Percentiles rank a stretch among this genome's conserved stretches.
These are phyloP conservation scores for Onychomys leucogaster DNA, from an alignment of 2,797 vertebrate genomes.

Conservation along the genomic window DNA sequence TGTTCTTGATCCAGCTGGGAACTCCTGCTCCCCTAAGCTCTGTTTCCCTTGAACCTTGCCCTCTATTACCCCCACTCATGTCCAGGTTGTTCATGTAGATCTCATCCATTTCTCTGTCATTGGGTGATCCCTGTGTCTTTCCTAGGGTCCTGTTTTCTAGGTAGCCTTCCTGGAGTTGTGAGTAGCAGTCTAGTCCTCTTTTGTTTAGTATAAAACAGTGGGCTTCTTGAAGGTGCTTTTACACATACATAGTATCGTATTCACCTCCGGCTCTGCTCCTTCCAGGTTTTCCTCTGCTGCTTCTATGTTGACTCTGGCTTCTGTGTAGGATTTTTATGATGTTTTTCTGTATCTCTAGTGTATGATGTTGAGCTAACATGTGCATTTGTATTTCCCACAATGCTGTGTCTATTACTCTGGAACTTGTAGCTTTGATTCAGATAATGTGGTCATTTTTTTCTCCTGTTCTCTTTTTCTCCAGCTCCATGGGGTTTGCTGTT, in stretches of 20 bases:
- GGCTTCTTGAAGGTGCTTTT: background rate
- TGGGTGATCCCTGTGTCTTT: too few relatives aligned
- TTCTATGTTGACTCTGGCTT: background rate
- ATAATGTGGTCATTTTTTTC: background rate
- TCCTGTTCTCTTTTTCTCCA: background rate
- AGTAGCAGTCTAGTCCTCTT: too few relatives aligned
- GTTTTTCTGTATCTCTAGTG: background rate
- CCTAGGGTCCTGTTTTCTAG: too few relatives aligned
- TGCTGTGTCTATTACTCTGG: background rate
- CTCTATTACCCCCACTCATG: too few relatives aligned
- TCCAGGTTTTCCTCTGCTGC: background rate
- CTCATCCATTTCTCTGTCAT: too few relatives aligned
- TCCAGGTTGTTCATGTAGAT: too few relatives aligned
- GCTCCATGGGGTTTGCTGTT: background rate
- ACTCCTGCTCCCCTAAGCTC: too few relatives aligned
- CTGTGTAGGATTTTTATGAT: background rate
- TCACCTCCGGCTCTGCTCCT: background rate
- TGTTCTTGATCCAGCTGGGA: too few relatives aligned
- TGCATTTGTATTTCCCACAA: background rate
- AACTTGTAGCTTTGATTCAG: background rate
- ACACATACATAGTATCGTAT: background rate
- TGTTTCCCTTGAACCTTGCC: too few relatives aligned
- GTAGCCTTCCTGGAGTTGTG: too few relatives aligned
- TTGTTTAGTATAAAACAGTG: background rate
- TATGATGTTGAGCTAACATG: background rate